Percentiles rank a stretch among this genome's conserved stretches.
phyloP scores from a whole-genome alignment of 2,113 vertebrate species.

The Ameiurus melas region DNA sequence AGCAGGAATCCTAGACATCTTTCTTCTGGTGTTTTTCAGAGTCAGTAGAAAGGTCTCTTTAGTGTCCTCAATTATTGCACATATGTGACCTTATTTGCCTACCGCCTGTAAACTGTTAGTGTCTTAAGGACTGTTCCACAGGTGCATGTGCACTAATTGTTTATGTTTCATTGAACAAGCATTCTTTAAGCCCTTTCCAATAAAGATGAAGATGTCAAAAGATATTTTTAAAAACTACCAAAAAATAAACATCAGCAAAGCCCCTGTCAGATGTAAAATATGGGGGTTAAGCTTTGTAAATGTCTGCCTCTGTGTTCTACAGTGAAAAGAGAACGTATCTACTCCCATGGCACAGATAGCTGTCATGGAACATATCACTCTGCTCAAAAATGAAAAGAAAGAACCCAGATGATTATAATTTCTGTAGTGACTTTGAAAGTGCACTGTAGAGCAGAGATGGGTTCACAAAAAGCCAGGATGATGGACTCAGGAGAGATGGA shows the following conservation, averaged over 20 bases:
- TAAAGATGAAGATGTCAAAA: background rate
- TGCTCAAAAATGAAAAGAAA: constrained; percentile 19
- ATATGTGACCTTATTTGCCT: too few species aligned
- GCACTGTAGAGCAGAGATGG: constrained; percentile 42
- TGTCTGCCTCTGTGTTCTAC: constrained; percentile 9
- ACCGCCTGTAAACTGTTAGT: too few species aligned
- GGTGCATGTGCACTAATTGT: too few species aligned
- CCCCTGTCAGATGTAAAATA: background rate
- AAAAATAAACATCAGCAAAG: background rate
- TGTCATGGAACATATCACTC: constrained; percentile 10
- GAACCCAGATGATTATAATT: constrained; percentile 35
- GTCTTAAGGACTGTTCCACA: too few species aligned
- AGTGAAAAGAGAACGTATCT: constrained; percentile 18
- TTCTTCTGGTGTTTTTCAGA: too few species aligned
- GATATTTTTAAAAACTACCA: too few species aligned
- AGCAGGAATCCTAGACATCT: too few species aligned
- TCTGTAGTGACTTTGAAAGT: constrained; percentile 47
- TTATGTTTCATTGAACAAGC: too few species aligned
- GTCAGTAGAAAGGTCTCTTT: too few species aligned
- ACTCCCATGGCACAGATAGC: constrained; percentile 37
- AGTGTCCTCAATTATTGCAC: too few species aligned
- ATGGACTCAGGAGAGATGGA: constrained; percentile 6
- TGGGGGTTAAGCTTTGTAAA: background rate
- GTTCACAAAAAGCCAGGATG: constrained; percentile 21
- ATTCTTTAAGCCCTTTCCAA: too few species aligned